Conservation (phyloP, 1,140 invertebrate genomes). For the Campoletis sonorensis region DNA sequence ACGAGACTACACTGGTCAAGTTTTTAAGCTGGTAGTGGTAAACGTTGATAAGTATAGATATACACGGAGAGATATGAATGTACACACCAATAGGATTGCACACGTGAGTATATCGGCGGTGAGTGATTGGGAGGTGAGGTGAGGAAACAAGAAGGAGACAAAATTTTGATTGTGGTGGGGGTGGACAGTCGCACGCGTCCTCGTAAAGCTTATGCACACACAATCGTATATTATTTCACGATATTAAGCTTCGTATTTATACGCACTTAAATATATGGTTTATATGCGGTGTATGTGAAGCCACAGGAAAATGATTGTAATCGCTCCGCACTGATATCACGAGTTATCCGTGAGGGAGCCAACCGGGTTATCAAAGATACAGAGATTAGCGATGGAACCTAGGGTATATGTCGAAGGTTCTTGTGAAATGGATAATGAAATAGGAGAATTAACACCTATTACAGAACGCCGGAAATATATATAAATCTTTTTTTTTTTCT, state of each 20-base stretch:
- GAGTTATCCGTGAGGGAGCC: not conserved
- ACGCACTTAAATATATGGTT: not conserved
- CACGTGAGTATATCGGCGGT: constrained; percentile 44
- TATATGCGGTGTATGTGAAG: not conserved
- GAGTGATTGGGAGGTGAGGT: constrained; percentile 38
- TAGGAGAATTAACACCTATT: not conserved
- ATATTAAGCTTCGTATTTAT: not conserved
- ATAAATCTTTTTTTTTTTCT: no score
- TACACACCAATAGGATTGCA: not conserved
- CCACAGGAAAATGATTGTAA: not conserved
- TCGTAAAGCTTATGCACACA: not conserved
- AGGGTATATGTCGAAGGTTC: constrained; percentile 31
- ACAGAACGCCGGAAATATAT: not conserved
- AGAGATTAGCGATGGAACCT: not conserved
- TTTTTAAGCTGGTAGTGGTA: constrained; percentile 50
- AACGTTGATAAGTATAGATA: constrained; percentile 56
- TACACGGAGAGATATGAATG: constrained; percentile 44
- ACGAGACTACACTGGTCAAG: constrained; percentile 53
- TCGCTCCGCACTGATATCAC: not conserved
- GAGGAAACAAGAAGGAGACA: not conserved
- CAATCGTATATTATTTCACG: not conserved
- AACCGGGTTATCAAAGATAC: not conserved
- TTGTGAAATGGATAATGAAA: not conserved
- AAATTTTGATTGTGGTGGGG: constrained; percentile 13
- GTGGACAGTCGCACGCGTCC: not conserved